Evolutionary conservation across 2,888 invertebrate species (phyloP).

Genomic region (Eueremaeus valkanovi): DNA sequence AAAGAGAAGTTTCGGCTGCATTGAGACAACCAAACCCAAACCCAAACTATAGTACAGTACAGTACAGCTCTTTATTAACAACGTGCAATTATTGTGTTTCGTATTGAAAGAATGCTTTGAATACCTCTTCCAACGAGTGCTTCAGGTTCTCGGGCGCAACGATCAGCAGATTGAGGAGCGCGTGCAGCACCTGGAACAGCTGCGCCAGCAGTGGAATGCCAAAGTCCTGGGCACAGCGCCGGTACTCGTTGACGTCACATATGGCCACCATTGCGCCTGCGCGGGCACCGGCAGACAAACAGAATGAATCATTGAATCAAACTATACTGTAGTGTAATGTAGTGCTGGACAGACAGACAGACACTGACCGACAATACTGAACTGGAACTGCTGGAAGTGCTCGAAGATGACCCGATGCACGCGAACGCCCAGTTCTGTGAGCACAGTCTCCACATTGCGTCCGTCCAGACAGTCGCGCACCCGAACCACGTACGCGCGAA

Average conservation of each 20-base stretch:
- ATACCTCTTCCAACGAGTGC: constrained; percentile 57
- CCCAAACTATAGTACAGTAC: no score
- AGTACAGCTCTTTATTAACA: no score
- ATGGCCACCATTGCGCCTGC: constrained; percentile 97
- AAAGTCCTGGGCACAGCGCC: constrained; percentile 76
- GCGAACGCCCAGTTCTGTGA: constrained; percentile 84
- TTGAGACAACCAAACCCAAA: no score
- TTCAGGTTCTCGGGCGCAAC: constrained; percentile 94
- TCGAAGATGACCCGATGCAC: constrained; percentile 90
- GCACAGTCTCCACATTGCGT: constrained; percentile 78
- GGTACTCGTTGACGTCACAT: constrained; percentile 96
- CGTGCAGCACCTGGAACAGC: constrained; percentile 92
- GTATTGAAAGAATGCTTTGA: no score
- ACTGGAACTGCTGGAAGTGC: constrained; percentile 88
- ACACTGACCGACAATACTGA: constrained; percentile 85
- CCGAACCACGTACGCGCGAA: constrained; percentile 70
- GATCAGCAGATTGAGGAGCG: constrained; percentile 87
- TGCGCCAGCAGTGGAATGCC: constrained; percentile 72
- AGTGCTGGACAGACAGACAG: no score
- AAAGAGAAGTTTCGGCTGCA: no score
- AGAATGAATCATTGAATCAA: no score
- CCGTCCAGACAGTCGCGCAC: constrained; percentile 82
- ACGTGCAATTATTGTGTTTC: no score
- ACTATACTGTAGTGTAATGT: no score
- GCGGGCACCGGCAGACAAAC: no score